Evolutionary conservation across 2,113 vertebrate species (phyloP).

Genomic region (Pollachius pollachius): DNA sequence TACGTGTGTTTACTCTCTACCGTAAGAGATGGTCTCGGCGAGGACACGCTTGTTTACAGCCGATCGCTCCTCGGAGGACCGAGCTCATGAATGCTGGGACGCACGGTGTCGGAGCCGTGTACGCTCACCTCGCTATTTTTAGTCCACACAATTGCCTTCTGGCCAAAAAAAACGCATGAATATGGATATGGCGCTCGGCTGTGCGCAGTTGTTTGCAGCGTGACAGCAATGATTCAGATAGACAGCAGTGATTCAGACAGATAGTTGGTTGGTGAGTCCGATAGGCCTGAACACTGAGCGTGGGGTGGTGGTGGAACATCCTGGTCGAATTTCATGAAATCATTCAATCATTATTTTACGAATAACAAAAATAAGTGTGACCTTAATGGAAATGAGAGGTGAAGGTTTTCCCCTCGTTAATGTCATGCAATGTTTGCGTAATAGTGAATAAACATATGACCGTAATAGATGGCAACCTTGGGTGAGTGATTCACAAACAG

Average conservation of each 20-base stretch:
- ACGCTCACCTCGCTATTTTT: slow-evolving; percentile 71
- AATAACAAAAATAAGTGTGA: too few species aligned
- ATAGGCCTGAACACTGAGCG: too few species aligned
- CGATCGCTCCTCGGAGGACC: slow-evolving; percentile 42
- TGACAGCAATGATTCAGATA: slow-evolving; percentile 65
- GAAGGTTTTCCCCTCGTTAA: too few species aligned
- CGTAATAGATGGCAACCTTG: too few species aligned
- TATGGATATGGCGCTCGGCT: slow-evolving; percentile 74
- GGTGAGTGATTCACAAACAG: too few species aligned
- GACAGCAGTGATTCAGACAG: slow-evolving; percentile 55
- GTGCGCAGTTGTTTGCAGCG: slow-evolving; percentile 64
- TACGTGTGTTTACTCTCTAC: slow-evolving; percentile 47
- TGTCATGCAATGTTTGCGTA: too few species aligned
- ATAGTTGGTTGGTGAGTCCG: slow-evolving; percentile 43
- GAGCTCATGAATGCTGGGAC: slow-evolving; percentile 60
- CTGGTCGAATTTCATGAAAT: too few species aligned
- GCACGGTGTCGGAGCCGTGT: slow-evolving; percentile 57
- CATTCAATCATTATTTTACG: too few species aligned
- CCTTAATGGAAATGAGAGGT: too few species aligned
- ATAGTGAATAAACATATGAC: too few species aligned
- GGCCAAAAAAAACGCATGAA: slow-evolving; percentile 79
- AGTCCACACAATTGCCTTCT: slow-evolving; percentile 76
- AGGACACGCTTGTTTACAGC: slow-evolving; percentile 64
- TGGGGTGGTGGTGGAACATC: too few species aligned
- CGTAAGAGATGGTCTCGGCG: slow-evolving; percentile 34